phyloP scores from a whole-genome alignment of 2,113 vertebrate genomes.

The Corythaeola cristata region DNA sequence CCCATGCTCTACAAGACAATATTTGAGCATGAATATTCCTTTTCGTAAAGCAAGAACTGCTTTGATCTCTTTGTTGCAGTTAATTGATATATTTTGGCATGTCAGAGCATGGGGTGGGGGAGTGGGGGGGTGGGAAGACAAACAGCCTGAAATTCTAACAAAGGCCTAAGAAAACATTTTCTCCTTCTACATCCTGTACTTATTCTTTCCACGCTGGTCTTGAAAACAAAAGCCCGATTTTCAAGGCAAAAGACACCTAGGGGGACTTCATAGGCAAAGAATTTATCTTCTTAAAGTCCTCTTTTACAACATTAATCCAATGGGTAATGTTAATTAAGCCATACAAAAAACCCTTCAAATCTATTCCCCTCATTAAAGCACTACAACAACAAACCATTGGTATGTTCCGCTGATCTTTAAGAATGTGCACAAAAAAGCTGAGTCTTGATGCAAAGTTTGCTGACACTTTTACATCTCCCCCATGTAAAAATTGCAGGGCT shows the following conservation, averaged over 20 bases:
- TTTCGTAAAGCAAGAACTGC: background rate
- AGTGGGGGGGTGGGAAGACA: background rate
- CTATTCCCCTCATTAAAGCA: background rate
- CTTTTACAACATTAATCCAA: background rate
- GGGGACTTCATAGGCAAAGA: background rate
- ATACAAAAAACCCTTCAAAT: background rate
- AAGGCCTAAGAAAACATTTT: background rate
- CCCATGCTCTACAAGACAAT: background rate
- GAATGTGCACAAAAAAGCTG: background rate
- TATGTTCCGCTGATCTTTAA: background rate
- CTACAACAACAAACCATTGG: background rate
- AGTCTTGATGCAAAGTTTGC: background rate
- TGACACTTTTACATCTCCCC: background rate
- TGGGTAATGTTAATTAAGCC: background rate
- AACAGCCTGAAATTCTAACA: background rate
- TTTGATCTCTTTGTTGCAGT: background rate
- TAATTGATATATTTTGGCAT: conserved; percentile 17
- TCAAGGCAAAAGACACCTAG: background rate
- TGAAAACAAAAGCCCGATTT: conserved; percentile 27
- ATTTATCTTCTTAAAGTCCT: conserved; percentile 1
- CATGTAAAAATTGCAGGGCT: background rate
- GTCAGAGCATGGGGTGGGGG: background rate
- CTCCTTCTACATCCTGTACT: background rate
- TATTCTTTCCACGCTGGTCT: background rate
- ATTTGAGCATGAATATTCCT: background rate